Base-by-base conservation (phyloP, 1,140 invertebrate genomes). In the Zaprionus gabonicus region DNA sequence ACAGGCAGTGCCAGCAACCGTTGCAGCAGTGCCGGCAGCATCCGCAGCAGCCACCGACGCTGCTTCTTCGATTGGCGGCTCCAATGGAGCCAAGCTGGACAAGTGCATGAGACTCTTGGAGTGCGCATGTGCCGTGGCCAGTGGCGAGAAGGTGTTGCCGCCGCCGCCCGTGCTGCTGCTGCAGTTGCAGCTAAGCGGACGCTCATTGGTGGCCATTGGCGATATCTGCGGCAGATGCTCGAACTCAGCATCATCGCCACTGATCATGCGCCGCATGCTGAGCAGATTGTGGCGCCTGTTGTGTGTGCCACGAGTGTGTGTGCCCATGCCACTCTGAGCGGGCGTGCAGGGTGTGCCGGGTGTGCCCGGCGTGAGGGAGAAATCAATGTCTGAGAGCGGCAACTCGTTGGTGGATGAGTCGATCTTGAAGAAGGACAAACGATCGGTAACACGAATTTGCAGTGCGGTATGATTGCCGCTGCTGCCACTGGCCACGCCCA, bases 391-490 rank as follows among this genome's bases (percentile, higher is more conserved):
- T 58, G 94, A 95, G 67, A 95, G 88, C 38, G 94, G 94, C 76
- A 95, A 85, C 91, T 95, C 95, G 92, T 95, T 95, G 56, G 94
- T 95, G 15, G 94, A 93, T 2, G 94, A 94, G 77, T 92, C 91
- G 15, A 92, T 92, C 69, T 92, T 92, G 34, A 86, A 92, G 31
- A 92, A 90, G 20, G 91, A 91, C 41, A 92, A 27, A n/a, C 73
- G 80, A n/a, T 92, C 80, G 1, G 91, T 92, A 28, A 92, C 78
- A 1, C 91, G 91, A 17, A 92, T 90, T 63, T 90, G 91, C 4
- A 88, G 69, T 7, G 71, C 71, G 4, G 80, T 76, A 4, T 67
- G 66, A 67, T 78, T 86, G 31, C 51, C 57, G 49, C 49, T 75
- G 60, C 49, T 71, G 23, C 41, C 12, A 34, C 41, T 36, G 13